These are phyloP conservation scores for Hydrotaea diabolus DNA, from an alignment of 2,888 invertebrate genomes.

Conservation along the genomic window DNA sequence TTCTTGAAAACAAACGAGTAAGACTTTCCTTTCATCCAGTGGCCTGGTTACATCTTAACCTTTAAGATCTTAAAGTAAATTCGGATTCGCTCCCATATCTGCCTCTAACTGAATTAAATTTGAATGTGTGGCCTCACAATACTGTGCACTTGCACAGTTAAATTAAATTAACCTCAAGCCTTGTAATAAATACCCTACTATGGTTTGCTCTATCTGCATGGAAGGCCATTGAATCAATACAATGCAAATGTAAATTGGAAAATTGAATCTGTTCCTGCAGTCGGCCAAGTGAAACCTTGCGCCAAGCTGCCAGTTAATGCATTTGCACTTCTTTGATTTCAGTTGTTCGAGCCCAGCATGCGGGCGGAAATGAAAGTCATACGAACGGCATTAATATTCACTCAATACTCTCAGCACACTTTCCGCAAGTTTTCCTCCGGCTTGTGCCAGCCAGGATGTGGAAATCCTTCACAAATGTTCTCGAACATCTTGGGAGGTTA, in stretches of 20 bases:
- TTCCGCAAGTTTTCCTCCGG: slow-evolving; percentile 25
- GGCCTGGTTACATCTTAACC: no score
- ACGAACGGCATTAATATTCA: slow-evolving; percentile 34
- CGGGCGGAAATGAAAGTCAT: background rate
- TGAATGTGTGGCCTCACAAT: background rate
- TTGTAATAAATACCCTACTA: background rate
- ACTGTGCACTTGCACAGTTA: background rate
- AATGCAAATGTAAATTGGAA: slow-evolving; percentile 4
- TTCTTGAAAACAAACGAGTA: no score
- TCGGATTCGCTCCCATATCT: no score
- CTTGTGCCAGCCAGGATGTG: background rate
- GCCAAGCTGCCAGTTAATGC: background rate
- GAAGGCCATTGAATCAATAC: background rate
- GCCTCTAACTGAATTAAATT: no score
- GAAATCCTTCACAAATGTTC: slow-evolving; percentile 20
- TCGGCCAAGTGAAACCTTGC: background rate
- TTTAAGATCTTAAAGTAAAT: no score
- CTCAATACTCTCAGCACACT: slow-evolving; percentile 42
- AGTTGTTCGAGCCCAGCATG: background rate
- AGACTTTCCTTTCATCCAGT: no score
- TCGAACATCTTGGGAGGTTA: slow-evolving; percentile 36
- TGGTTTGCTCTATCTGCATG: no score
- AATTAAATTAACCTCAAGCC: background rate
- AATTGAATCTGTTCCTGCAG: background rate
- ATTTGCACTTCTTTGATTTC: slow-evolving; percentile 2